Evolutionary conservation across 2,888 invertebrate species (phyloP), one percentile per base, ranked within the genome.

Genomic region (Spisula subtruncata): DNA sequence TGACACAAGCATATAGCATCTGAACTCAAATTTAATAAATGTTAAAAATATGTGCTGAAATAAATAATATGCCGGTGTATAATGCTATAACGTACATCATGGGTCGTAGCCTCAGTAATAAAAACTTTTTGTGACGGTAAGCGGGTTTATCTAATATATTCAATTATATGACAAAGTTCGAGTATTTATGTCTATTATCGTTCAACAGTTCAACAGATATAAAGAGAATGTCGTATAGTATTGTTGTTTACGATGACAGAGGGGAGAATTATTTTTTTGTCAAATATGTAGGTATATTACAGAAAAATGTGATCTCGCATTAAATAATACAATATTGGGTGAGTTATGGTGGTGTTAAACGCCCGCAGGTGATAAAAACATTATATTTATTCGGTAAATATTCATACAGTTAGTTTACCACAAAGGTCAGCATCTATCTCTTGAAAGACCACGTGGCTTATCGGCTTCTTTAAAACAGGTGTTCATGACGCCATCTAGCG

Each of bases 21-120:
- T 6, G 25, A n/a, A 66, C n/a, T n/a, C 25, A 66, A 4, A 66
- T 12, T 10, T 25, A n/a, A 66, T 10, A 66, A 41, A 25, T 66
- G 60, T 41, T 41, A 41, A 41, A 41, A 8, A 41, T 41, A n/a
- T 66, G 60, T 66, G 25, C 25, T 0, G 60, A 66, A 66, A 66
- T 66, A 25, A 66, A 66, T 66, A 8, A 66, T 66, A n/a, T 25
- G 2, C 0, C 0, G 5, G 60, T 66, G 25, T 25, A 66, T 56
- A n/a, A 56, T 56, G 41, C 12, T 25, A 66, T 66, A 66, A 66
- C 25, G n/a, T 25, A 66, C 25, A 66, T 12, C 60, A 25, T 25
- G 60, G 60, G 60, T 66, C 60, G n/a, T 66, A 66, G n/a, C 60
- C 60, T 10, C n/a, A 10, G 60, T n/a, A 66, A 66, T 66, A 66